A percentile compares a stretch with the other conserved stretches of the same genome.
phyloP scores from a whole-genome alignment of 1,140 invertebrate genomes.

The Gerris buenoi region DNA sequence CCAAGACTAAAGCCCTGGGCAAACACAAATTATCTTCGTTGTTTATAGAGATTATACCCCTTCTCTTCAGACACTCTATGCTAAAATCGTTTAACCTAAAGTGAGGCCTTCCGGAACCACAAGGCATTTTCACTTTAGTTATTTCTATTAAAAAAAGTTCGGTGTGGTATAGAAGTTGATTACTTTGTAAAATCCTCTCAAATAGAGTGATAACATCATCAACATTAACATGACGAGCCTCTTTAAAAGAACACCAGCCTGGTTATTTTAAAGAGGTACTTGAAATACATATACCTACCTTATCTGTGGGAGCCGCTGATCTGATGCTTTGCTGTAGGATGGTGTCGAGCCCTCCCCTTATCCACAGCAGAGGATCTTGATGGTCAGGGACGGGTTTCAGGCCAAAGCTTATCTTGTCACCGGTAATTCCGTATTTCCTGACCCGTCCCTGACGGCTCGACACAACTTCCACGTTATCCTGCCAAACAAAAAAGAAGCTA shows the following conservation, averaged over 20 bases:
- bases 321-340: neutral
- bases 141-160: neutral
- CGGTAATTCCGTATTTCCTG: neutral
- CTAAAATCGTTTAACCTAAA: neutral
- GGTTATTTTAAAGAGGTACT: neutral
- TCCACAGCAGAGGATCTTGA: neutral
- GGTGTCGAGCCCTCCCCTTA: neutral
- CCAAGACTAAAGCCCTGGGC: neutral
- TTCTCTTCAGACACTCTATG: neutral
- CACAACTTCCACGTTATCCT: too few species aligned
- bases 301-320: neutral
- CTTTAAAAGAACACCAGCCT: neutral
- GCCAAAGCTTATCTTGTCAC: neutral
- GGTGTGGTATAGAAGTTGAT: neutral
- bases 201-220: neutral
- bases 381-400: neutral
- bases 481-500: too few species aligned
- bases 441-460: too few species aligned
- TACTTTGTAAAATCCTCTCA: neutral
- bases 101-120: neutral
- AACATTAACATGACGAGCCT: neutral
- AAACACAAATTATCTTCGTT: neutral
- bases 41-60: neutral
- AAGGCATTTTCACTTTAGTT: neutral
- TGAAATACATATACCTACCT: neutral